Evolutionary conservation across 2,113 vertebrate species (phyloP), one percentile per base, ranked within the genome.

Genomic region (Lota lota): DNA sequence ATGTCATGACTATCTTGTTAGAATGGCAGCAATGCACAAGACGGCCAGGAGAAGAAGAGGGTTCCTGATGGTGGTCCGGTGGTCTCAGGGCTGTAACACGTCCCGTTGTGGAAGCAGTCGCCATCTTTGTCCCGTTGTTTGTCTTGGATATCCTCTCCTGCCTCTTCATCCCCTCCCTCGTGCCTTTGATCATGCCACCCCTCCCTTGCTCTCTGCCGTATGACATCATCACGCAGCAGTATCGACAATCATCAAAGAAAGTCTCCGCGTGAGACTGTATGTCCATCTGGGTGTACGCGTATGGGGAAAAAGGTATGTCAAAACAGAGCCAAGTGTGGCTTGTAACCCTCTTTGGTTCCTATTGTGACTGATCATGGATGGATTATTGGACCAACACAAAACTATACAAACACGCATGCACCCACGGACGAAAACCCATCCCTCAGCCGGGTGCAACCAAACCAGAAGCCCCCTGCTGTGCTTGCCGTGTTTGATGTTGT

Each of bases 61-160:
- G 69, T 62, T 69, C 76, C 53, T 69, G 63, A 54, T 5, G 74
- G 56, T 16, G 75, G 79, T 66, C 5, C 70, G 66, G 61, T 67
- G 73, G 80, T 73, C 67, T 68, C 74, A 79, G 83, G 73, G 63
- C 78, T 69, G 63, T 81, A 76, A 75, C 85, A 85, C 84, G 82
- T 89, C 89, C 89, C 87, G 64, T 63, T 56, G 81, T 72, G 79
- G 77, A 68, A 80, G 82, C 78, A 21, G 83, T 86, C 85, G 87
- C 89, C 89, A 88, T 90, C 88, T 90, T 89, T 88, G 87, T 88
- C 84, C 84, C 81, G 89, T 88, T 88, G 88, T 89, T 47, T 89
- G 89, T 90, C 88, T 89, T 87, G 85, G 85, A 80, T 89, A 85
- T 87, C 70, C 85, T 84, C 79, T 84, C 79, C 83, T 80, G 78